A percentile compares a stretch with the other conserved stretches of the same genome.
Evolutionary conservation across 2,797 vertebrate genomes (phyloP).

Genomic region (Astyanax mexicanus): DNA sequence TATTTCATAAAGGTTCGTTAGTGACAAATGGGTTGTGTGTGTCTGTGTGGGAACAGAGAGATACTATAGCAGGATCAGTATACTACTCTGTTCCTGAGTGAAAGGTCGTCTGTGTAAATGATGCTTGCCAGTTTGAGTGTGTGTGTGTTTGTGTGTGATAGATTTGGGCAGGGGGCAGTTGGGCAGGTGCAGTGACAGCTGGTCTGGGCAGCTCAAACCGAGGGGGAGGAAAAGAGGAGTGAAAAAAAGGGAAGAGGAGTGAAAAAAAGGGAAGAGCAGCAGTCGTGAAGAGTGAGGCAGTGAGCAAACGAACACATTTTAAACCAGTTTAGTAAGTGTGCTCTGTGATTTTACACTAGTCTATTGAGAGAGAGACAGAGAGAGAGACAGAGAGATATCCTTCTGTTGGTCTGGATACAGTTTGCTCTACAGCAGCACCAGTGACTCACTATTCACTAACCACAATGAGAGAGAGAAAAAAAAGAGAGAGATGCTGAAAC

Average conservation of each 20-base stretch:
- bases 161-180: conserved; percentile 65
- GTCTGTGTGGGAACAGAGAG: conserved; percentile 31
- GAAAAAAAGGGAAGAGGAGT: conserved; percentile 31
- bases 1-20: too few relatives aligned
- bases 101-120: conserved; percentile 52
- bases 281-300: conserved; percentile 2
- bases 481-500: too few relatives aligned
- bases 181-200: conserved; percentile 84
- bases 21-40: too few relatives aligned
- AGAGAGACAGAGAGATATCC: too few relatives aligned
- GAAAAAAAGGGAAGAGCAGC: conserved; percentile 27
- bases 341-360: too few relatives aligned
- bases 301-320: neutral
- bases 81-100: conserved; percentile 47
- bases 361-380: too few relatives aligned
- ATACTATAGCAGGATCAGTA: conserved; percentile 45
- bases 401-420: neutral
- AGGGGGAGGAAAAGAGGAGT: conserved; percentile 63
- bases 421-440: neutral
- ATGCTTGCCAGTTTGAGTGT: conserved; percentile 44
- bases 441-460: conserved; percentile 38
- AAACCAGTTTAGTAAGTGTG: too few relatives aligned
- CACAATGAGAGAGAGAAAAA: conserved; percentile 35
- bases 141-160: too few relatives aligned
- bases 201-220: conserved; percentile 73